Percentiles rank a stretch among this genome's conserved stretches.
Evolutionary conservation across 2,113 vertebrate species (phyloP).

Genomic region (Spea bombifrons): DNA sequence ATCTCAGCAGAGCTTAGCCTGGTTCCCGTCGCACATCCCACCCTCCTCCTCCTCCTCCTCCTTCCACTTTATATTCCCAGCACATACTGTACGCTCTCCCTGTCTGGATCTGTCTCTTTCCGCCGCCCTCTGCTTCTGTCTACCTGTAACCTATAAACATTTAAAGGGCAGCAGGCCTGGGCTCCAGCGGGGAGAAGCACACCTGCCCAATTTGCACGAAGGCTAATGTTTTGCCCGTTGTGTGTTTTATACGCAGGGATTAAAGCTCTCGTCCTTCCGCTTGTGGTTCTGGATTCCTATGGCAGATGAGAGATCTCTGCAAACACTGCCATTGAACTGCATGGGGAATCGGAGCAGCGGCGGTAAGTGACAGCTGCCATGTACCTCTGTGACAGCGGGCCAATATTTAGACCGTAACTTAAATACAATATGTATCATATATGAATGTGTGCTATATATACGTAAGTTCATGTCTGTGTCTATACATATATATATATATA

Average conservation of each 20-base stretch:
- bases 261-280: not conserved
- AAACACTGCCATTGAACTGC: slow-evolving; percentile 11
- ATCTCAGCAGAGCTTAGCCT: not conserved
- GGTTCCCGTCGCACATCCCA: not conserved
- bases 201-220: not conserved
- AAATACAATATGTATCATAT: too few species aligned
- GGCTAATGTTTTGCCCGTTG: not conserved
- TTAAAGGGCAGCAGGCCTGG: not conserved
- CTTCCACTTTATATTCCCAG: slow-evolving; percentile 9
- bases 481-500: too few species aligned
- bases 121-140: not conserved
- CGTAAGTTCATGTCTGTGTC: too few species aligned
- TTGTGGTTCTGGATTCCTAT: not conserved
- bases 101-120: not conserved
- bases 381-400: too few species aligned
- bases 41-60: not conserved
- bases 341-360: slow-evolving; percentile 13
- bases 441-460: too few species aligned
- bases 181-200: not conserved
- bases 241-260: not conserved
- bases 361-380: slow-evolving; percentile 5
- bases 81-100: slow-evolving; percentile 4
- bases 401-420: too few species aligned
- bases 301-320: slow-evolving; percentile 15
- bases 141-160: not conserved